Evolutionary conservation across 2,888 invertebrate species (phyloP).

Genomic region (Heteromyza rotundicornis): DNA sequence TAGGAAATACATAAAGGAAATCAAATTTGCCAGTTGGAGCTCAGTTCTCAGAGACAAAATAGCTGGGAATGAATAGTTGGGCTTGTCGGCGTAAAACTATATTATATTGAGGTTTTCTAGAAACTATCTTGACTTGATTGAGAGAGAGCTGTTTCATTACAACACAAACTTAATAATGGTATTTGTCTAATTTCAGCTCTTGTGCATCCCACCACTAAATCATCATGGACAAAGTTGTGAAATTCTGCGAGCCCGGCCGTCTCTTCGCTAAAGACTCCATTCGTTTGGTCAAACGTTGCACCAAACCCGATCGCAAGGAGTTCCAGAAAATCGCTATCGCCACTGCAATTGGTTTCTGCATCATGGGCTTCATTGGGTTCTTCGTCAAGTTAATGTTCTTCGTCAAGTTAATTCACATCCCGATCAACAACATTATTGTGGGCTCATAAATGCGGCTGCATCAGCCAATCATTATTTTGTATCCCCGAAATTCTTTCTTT

Average conservation of each 20-base stretch:
- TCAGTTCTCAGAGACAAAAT: no score
- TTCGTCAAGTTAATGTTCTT: constrained; percentile 99
- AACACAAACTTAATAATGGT: no score
- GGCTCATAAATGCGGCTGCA: constrained; percentile 68
- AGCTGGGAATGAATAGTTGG: no score
- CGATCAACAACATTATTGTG: constrained; percentile 96
- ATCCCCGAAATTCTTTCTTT: not conserved
- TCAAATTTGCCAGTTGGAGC: no score
- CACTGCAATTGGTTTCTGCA: constrained; percentile 98
- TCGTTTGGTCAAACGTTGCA: constrained; percentile 97
- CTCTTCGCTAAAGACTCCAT: constrained; percentile 98
- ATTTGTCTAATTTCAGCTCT: not conserved
- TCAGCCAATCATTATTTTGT: no score
- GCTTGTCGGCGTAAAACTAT: no score
- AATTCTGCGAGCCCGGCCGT: constrained; percentile 92
- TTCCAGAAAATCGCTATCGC: constrained; percentile 99
- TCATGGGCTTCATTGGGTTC: constrained; percentile 99
- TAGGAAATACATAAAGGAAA: no score
- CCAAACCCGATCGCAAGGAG: constrained; percentile 99
- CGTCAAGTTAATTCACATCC: constrained; percentile 99
- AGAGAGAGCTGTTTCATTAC: no score
- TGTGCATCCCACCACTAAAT: not conserved
- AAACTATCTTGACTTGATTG: no score
- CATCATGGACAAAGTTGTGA: constrained; percentile 95
- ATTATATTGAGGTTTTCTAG: no score